Evolutionary conservation across 2,797 vertebrate species (phyloP), one percentile per base, ranked within the genome.

Genomic region (Gouania willdenowi): DNA sequence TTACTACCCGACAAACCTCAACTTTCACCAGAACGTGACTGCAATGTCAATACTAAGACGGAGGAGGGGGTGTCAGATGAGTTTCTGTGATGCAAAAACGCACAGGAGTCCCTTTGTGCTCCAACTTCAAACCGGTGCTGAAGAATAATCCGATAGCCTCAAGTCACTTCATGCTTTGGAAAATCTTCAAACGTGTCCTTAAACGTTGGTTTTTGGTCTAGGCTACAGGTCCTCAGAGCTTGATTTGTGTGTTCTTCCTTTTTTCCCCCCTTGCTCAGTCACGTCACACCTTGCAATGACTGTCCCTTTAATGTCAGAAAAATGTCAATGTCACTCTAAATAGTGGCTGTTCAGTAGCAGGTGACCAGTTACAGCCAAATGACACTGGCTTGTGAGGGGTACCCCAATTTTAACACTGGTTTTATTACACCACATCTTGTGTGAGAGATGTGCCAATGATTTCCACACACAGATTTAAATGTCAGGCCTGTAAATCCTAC

Each of bases 21-120:
- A 88, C 87, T 90, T 89, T 85, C 76, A 68, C 41, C 57, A 23
- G 63, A 67, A 90, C 87, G 87, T 89, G 87, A 86, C 75, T 38
- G 79, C 71, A 79, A 87, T 89, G 57, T 80, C 81, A 86, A 89
- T 76, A 40, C 10, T 15, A 4, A 48, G 44, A 66, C 35, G 51
- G 65, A 51, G 51, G 65, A 51, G 67, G 39, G 65, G 41, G 65
- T 56, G 77, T 64, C 60, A 68, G 66, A 50, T 42, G 75, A 73
- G 52, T 73, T 71, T 53, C 13, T 52, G 42, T 69, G 55, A 77
- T 76, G 75, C 79, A 66, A 50, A n/a, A 73, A 40, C 59, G 62
- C 81, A 84, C 75, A 81, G n/a, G 66, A 77, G 73, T 63, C 66
- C 60, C 77, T 83, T 84, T 78, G 77, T 85, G 41, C 63, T 60